Evolutionary conservation across 2,113 vertebrate species (phyloP).

Genomic region (Rhegmatorhina hoffmannsi): DNA sequence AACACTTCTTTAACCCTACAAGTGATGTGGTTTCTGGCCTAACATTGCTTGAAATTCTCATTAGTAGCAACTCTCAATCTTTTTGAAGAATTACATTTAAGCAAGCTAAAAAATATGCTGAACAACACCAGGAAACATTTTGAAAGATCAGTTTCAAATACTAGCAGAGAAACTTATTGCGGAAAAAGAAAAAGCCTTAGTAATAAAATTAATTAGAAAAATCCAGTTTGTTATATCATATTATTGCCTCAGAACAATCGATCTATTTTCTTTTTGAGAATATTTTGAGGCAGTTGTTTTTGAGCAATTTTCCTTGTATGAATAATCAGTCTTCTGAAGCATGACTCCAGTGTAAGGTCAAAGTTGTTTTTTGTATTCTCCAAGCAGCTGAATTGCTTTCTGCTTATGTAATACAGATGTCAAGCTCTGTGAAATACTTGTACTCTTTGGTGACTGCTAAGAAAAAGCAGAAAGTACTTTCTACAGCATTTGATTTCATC

Average conservation of each 20-base stretch:
- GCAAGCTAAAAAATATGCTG: background rate
- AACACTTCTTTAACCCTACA: background rate
- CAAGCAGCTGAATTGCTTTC: conserved; percentile 64
- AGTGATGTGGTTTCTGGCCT: background rate
- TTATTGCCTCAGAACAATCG: conserved; percentile 48
- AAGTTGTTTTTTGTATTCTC: conserved; percentile 69
- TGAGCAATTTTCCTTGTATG: conserved; percentile 45
- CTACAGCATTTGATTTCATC: background rate
- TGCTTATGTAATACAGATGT: conserved; percentile 74
- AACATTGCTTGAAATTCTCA: background rate
- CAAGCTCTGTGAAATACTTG: conserved; percentile 62
- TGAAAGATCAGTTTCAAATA: conserved; percentile 26
- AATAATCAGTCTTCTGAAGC: conserved; percentile 66
- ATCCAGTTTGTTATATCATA: conserved; percentile 3
- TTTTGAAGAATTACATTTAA: background rate
- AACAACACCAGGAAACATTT: conserved; percentile 7
- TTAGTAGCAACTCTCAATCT: background rate
- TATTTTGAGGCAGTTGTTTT: conserved; percentile 57
- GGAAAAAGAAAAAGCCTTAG: background rate
- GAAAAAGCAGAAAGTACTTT: conserved; percentile 5
- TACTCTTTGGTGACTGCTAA: conserved; percentile 39
- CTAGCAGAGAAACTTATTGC: conserved; percentile 28
- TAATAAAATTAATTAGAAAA: background rate
- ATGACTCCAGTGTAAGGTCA: conserved; percentile 67
- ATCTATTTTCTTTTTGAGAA: conserved; percentile 56